A percentile compares a stretch with the other conserved stretches of the same genome.
Conservation (phyloP, 1,140 invertebrate species). For the Calliphora vicina region DNA sequence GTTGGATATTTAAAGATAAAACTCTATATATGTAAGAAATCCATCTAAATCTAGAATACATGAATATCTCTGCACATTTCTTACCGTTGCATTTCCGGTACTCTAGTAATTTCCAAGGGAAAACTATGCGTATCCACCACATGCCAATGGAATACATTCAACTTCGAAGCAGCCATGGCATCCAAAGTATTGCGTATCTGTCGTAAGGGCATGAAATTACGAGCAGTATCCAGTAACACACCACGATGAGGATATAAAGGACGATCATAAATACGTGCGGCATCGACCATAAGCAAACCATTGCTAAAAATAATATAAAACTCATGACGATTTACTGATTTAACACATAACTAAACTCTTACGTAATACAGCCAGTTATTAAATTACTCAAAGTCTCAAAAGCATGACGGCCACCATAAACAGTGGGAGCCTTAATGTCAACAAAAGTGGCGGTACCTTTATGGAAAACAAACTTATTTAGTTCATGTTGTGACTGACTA, state of each 20-base stretch:
- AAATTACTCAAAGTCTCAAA: constrained; percentile 79
- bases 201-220: constrained; percentile 76
- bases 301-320: constrained; percentile 37
- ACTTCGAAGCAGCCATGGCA: constrained; percentile 82
- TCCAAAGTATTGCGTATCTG: constrained; percentile 76
- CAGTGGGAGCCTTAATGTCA: constrained; percentile 70
- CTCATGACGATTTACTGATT: too few relatives aligned
- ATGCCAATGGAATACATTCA: constrained; percentile 90
- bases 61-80: too few relatives aligned
- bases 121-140: constrained; percentile 86
- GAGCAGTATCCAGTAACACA: constrained; percentile 76
- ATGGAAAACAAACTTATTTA: constrained; percentile 39
- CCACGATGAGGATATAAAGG: constrained; percentile 77
- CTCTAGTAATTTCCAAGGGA: constrained; percentile 75
- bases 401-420: constrained; percentile 80
- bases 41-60: too few relatives aligned
- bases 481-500: too few relatives aligned
- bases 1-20: too few relatives aligned
- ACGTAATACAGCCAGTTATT: constrained; percentile 62
- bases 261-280: constrained; percentile 70
- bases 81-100: constrained; percentile 78
- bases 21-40: too few relatives aligned
- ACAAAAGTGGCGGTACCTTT: constrained; percentile 62
- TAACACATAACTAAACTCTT: constrained; percentile 8
- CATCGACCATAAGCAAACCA: constrained; percentile 63